These are phyloP conservation scores for Axea sp. DNA, from an alignment of 2,888 invertebrate species.

Conservation along the genomic window DNA sequence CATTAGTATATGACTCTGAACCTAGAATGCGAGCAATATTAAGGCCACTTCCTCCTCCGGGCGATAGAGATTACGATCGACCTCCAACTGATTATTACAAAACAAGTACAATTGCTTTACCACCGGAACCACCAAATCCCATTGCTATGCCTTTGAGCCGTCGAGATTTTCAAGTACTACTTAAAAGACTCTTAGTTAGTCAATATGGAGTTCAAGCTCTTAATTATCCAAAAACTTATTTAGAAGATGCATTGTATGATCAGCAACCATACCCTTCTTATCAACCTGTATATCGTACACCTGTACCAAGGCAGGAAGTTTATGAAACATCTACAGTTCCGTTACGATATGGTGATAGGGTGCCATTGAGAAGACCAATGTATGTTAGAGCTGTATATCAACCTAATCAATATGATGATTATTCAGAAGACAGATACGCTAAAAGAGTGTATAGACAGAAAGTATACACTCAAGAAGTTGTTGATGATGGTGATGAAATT, in stretches of 20 bases:
- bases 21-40: conserved; percentile 67
- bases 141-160: conserved; percentile 86
- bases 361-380: conserved; percentile 71
- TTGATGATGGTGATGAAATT: conserved; percentile 82
- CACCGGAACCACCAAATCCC: conserved; percentile 81
- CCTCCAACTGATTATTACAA: conserved; percentile 72
- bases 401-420: conserved; percentile 73
- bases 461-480: conserved; percentile 71
- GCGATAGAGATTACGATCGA: conserved; percentile 55
- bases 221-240: conserved; percentile 74
- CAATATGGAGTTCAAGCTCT: conserved; percentile 80
- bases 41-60: conserved; percentile 67
- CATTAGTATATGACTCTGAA: conserved; percentile 55
- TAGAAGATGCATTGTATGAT: conserved; percentile 77
- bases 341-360: conserved; percentile 71
- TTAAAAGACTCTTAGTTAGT: conserved; percentile 84
- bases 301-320: conserved; percentile 69
- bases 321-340: conserved; percentile 60
- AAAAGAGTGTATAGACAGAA: conserved; percentile 77
- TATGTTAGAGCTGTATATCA: conserved; percentile 68
- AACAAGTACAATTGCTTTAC: conserved; percentile 70
- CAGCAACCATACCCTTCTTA: conserved; percentile 78
- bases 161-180: conserved; percentile 84
- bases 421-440: conserved; percentile 71
- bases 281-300: conserved; percentile 76